phyloP scores from a whole-genome alignment of 2,888 invertebrate genomes.

The Margaritifera margaritifera region DNA sequence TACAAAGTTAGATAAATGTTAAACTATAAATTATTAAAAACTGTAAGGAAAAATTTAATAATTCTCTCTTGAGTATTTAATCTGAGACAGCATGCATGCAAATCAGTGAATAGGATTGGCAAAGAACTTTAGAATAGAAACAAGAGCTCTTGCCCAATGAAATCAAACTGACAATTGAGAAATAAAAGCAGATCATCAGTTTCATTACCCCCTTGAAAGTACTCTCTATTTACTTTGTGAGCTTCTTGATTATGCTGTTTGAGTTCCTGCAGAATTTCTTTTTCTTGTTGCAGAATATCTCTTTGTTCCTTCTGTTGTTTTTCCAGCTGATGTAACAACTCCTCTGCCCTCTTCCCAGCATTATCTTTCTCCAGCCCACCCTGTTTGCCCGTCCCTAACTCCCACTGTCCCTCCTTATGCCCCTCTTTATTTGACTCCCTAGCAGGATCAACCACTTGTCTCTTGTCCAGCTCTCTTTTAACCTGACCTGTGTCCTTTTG shows the following conservation, averaged over 20 bases:
- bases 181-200: no score
- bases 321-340: slow-evolving; percentile 55
- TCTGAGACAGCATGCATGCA: no score
- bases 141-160: no score
- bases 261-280: slow-evolving; percentile 64
- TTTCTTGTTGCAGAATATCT: slow-evolving; percentile 65
- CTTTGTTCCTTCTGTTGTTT: slow-evolving; percentile 62
- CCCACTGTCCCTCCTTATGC: slow-evolving; percentile 10
- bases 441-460: slow-evolving; percentile 1
- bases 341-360: slow-evolving; percentile 25
- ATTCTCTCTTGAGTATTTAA: no score
- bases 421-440: slow-evolving; percentile 8
- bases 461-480: neutral
- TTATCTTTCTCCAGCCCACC: slow-evolving; percentile 23
- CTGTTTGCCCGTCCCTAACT: slow-evolving; percentile 10
- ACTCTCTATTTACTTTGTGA: slow-evolving; percentile 27
- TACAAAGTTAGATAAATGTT: no score
- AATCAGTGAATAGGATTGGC: no score
- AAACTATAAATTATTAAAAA: no score
- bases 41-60: no score
- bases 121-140: no score
- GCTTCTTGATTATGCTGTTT: slow-evolving; percentile 63
- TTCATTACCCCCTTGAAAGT: no score
- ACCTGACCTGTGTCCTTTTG: slow-evolving; percentile 1
- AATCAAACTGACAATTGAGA: no score